These are phyloP conservation scores for Eumacrocentrus americanus DNA, from an alignment of 2,888 invertebrate genomes.

Conservation along the genomic window DNA sequence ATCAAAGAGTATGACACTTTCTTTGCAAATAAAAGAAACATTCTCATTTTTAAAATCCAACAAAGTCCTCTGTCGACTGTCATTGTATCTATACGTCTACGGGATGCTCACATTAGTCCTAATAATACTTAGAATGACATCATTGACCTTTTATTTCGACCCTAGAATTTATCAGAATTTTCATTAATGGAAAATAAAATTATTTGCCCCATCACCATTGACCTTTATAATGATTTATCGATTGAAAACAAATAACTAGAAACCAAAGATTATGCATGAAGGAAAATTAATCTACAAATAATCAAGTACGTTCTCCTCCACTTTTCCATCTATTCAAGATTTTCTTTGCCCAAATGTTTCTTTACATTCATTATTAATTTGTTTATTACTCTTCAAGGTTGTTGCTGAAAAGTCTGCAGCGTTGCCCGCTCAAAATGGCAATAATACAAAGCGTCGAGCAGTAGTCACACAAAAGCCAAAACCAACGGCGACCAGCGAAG, in stretches of 20 bases:
- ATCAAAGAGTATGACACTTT: background rate
- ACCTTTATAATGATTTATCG: no score
- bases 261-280: no score
- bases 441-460: conserved; percentile 48
- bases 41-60: conserved; percentile 43
- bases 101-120: conserved; percentile 46
- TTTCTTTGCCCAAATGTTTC: no score
- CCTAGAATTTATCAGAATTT: background rate
- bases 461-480: conserved; percentile 49
- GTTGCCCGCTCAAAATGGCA: conserved; percentile 47
- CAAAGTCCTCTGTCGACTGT: conserved; percentile 44
- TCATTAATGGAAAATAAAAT: conserved; percentile 1
- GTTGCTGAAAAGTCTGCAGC: background rate
- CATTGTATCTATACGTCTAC: conserved; percentile 48
- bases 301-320: no score
- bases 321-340: no score
- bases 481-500: conserved; percentile 58
- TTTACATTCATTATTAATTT: no score
- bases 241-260: no score
- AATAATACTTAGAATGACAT: conserved; percentile 40
- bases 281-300: no score
- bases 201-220: background rate
- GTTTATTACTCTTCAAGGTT: conserved; percentile 10
- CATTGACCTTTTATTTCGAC: conserved; percentile 32
- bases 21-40: conserved; percentile 22